Percentiles rank a stretch among this genome's conserved stretches.
Conservation (phyloP, 2,797 vertebrate species). For the Lacerta bilineata region DNA sequence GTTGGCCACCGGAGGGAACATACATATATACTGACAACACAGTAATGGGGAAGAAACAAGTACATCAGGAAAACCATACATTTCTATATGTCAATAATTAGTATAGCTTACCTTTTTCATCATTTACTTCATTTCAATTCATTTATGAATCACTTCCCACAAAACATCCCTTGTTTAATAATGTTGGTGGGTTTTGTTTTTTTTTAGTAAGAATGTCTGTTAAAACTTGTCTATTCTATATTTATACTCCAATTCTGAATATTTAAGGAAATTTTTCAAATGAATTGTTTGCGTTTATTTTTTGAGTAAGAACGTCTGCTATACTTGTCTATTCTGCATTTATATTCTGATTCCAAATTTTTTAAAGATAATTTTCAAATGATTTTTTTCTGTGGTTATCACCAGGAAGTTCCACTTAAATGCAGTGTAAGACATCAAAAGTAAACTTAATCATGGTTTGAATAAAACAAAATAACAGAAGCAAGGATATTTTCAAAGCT, state of each 20-base stretch:
- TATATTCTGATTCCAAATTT: background rate
- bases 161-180: background rate
- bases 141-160: no score
- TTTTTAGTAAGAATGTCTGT: background rate
- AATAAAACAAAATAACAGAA: conserved; percentile 16
- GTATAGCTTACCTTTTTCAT: background rate
- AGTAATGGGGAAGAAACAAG: background rate
- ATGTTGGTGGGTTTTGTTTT: no score
- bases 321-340: background rate
- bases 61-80: background rate
- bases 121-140: no score
- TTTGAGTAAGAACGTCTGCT: background rate
- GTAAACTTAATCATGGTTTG: conserved; percentile 47
- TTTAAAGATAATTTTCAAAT: conserved; percentile 5
- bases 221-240: background rate
- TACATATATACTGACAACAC: background rate
- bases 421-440: conserved; percentile 56
- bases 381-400: conserved; percentile 5
- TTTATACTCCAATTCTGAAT: background rate
- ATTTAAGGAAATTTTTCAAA: background rate
- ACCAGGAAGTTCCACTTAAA: conserved; percentile 41
- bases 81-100: background rate
- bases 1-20: background rate
- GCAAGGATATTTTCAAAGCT: conserved; percentile 60
- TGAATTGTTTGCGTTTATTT: conserved; percentile 2